Evolutionary conservation across 1,140 invertebrate species (phyloP), one percentile per base, ranked within the genome.

Genomic region (Ganaspis sp.): DNA sequence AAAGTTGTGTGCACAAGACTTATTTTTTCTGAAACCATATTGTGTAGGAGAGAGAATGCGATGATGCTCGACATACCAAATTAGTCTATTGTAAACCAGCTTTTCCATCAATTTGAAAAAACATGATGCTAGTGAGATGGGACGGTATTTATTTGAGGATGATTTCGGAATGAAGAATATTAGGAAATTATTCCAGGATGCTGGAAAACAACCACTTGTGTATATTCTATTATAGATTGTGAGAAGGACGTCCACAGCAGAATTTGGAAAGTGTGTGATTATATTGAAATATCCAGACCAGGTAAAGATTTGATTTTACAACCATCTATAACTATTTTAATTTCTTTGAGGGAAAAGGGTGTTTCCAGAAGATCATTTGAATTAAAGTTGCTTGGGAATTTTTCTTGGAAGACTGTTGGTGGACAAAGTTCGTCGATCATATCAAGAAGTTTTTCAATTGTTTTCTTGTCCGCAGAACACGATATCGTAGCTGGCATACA

Each of bases 91-190:
- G 9, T 83, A 81, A 11, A 77, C 45, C 54, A 81, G 77, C 71
- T 45, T 81, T 70, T 83, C 78, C 58, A 83, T 70, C 0, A 78
- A 8, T 72, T 83, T 81, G 9, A 81, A 11, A 0, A 83, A 9
- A 72, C 79, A 79, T 0, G 70, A 82, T n/a, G 77, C 77, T 9
- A 83, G 38, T 6, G 80, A 79, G 21, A 85, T 84, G 0, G 84
- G 84, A 17, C 82, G 74, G 1, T 80, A 74, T 58, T 84, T 85
- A 12, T 70, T 64, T 4, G 58, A 4, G 53, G 84, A 79, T 9
- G 69, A 53, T 26, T 84, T 84, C 0, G 81, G 80, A 11, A 85
- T 80, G 69, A 84, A 83, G 11, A 83, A 78, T 21, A 80, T 70
- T 17, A 81, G 38, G 45, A 81, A 80, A 1, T 40, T 42, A 45